Percentiles rank a stretch among this genome's conserved stretches.
These are phyloP conservation scores for Chromis chromis DNA, from an alignment of 2,797 vertebrate genomes.

Conservation along the genomic window DNA sequence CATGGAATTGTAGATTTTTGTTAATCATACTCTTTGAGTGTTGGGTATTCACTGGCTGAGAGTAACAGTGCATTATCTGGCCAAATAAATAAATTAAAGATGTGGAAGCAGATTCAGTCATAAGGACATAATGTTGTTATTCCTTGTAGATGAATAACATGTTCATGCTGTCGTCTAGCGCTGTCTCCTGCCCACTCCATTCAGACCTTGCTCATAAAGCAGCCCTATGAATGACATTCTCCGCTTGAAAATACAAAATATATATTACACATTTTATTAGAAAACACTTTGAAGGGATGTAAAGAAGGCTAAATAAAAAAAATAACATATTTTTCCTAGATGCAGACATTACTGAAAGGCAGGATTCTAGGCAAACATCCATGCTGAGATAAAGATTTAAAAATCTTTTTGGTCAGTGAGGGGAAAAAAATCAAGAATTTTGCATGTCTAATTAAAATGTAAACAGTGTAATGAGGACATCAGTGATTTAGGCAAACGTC, in stretches of 20 bases:
- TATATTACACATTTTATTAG: slow-evolving; percentile 14
- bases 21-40: slow-evolving; percentile 64
- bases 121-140: slow-evolving; percentile 29
- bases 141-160: slow-evolving; percentile 41
- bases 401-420: slow-evolving; percentile 68
- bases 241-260: slow-evolving; percentile 3
- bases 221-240: slow-evolving; percentile 14
- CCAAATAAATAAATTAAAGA: slow-evolving; percentile 52
- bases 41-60: slow-evolving; percentile 40
- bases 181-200: slow-evolving; percentile 23
- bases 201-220: slow-evolving; percentile 31
- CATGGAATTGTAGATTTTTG: slow-evolving; percentile 69
- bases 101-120: slow-evolving; percentile 42
- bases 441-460: slow-evolving; percentile 98
- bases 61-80: slow-evolving; percentile 47
- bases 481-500: slow-evolving; percentile 95
- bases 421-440: slow-evolving; percentile 87
- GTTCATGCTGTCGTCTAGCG: slow-evolving; percentile 28
- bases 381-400: slow-evolving; percentile 51
- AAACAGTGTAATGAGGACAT: slow-evolving; percentile 99
- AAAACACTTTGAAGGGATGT: slow-evolving; percentile 18
- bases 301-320: slow-evolving; percentile 31
- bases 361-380: slow-evolving; percentile 13
- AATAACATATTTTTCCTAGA: slow-evolving; percentile 16
- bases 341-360: slow-evolving; percentile 2